Base-by-base conservation (phyloP, 2,888 invertebrate species). In the Caradrina clavipalpis region DNA sequence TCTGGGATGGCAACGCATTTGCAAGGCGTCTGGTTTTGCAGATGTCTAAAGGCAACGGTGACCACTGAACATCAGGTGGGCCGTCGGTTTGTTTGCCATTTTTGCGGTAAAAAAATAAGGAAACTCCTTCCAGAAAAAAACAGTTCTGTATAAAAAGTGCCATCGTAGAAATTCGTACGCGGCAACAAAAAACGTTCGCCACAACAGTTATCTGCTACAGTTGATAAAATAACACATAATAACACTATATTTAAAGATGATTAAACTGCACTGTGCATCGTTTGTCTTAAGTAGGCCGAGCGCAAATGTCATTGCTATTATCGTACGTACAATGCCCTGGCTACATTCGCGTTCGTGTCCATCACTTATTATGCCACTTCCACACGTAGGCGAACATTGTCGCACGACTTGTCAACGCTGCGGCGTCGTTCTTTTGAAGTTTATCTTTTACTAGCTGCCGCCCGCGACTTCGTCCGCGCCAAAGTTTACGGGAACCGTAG, bases 291-390 rank as follows among this genome's bases (percentile, higher is more conserved):
- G 79, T 83, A 76, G 85, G 82, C 55, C 84, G 73, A 74, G 76
- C 77, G 74, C 73, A 85, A 85, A 85, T 85, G 85, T 85, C 85
- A 85, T 49, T 73, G 73, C 83, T 85, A 85, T 83, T 83, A 83
- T 81, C 55, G 81, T 78, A n/a, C 64, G 75, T 61, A 78, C 81
- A 81, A 80, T 81, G 81, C 69, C 51, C 81, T 50, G 70, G 22
- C 56, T 57, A 68, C 50, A 63, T 62, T 70, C 53, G 68, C 51
- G 63, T 62, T 70, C 53, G 68, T 54, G 73, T 70, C 67, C 66
- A 72, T 68, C 78, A 64, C 62, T 69, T 70, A 61, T 69, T 60
- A 71, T 62, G 73, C 50, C 66, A 62, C 56, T 49, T 74, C n/a
- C 47, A 69, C 55, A 69, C 62, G 15, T 54, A 13, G 19, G 42